phyloP scores from a whole-genome alignment of 2,797 vertebrate genomes.

The Petrocephalus schoutedeni region DNA sequence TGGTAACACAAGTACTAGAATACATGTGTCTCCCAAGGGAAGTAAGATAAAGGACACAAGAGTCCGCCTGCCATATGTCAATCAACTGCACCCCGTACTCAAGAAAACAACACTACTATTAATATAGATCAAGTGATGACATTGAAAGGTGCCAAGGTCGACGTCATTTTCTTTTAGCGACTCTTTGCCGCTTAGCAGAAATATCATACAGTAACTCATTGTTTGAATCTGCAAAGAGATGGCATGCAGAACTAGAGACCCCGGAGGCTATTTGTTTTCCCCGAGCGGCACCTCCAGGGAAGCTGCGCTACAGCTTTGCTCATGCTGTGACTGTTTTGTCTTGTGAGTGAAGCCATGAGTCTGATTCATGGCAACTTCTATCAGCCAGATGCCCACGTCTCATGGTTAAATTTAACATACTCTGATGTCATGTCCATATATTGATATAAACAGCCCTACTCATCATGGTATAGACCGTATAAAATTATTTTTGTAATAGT shows the following conservation, averaged over 20 bases:
- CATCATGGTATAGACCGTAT: not conserved
- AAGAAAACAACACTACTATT: not conserved
- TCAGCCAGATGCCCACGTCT: not conserved
- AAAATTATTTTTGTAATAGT: not conserved
- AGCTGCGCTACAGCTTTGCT: constrained; percentile 36
- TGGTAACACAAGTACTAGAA: constrained; percentile 29
- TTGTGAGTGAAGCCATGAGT: constrained; percentile 39
- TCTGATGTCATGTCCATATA: not conserved
- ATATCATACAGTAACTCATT: constrained; percentile 68
- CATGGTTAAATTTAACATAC: not conserved
- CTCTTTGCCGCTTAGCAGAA: constrained; percentile 51
- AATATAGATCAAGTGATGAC: not conserved
- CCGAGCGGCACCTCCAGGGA: constrained; percentile 55
- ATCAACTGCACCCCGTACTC: constrained; percentile 22
- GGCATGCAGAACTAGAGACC: constrained; percentile 44
- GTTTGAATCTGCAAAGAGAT: constrained; percentile 58
- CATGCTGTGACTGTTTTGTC: constrained; percentile 66
- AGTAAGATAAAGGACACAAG: constrained; percentile 32
- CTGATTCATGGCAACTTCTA: not conserved
- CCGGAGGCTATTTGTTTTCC: constrained; percentile 58
- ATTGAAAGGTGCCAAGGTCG: not conserved
- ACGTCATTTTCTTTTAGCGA: not conserved
- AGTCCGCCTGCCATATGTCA: constrained; percentile 28
- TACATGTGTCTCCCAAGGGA: constrained; percentile 35
- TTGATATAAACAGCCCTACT: not conserved